Percentiles rank a stretch among this genome's conserved stretches.
Conservation (phyloP, 2,888 invertebrate species). For the Therioaphis trifolii region DNA sequence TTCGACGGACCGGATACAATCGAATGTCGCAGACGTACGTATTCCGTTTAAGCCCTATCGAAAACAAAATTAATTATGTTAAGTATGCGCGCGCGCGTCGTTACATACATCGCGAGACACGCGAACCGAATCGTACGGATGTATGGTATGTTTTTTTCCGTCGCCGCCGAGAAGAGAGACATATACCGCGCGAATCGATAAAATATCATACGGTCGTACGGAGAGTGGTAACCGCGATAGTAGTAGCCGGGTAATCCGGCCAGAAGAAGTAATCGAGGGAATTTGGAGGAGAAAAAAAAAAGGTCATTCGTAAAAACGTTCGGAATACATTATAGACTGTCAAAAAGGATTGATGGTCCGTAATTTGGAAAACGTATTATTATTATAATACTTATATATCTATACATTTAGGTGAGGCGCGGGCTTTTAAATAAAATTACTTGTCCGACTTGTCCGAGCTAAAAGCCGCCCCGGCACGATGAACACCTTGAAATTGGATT, state of each 20-base stretch:
- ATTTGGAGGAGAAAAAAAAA: background rate
- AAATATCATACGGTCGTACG: too few relatives aligned
- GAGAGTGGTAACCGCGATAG: too few relatives aligned
- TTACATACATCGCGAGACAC: too few relatives aligned
- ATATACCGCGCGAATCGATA: too few relatives aligned
- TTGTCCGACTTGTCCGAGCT: background rate
- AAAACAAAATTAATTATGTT: background rate
- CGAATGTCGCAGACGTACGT: background rate
- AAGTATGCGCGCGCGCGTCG: background rate
- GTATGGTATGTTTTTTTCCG: too few relatives aligned
- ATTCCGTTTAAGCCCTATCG: background rate
- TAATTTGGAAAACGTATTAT: background rate
- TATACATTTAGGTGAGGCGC: background rate
- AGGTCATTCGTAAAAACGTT: background rate
- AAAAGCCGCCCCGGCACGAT: background rate
- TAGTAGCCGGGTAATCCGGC: too few relatives aligned
- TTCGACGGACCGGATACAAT: background rate
- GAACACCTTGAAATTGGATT: slow-evolving; percentile 27
- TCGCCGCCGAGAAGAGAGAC: too few relatives aligned
- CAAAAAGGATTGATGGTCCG: slow-evolving; percentile 7
- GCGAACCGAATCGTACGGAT: too few relatives aligned
- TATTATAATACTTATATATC: too few relatives aligned
- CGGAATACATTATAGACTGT: background rate
- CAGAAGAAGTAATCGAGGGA: background rate
- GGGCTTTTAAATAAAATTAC: slow-evolving; percentile 9